Evolutionary conservation across 1,140 invertebrate genomes (phyloP), one percentile per base, ranked within the genome.

Genomic region (Mycetomoellerius zeteki): DNA sequence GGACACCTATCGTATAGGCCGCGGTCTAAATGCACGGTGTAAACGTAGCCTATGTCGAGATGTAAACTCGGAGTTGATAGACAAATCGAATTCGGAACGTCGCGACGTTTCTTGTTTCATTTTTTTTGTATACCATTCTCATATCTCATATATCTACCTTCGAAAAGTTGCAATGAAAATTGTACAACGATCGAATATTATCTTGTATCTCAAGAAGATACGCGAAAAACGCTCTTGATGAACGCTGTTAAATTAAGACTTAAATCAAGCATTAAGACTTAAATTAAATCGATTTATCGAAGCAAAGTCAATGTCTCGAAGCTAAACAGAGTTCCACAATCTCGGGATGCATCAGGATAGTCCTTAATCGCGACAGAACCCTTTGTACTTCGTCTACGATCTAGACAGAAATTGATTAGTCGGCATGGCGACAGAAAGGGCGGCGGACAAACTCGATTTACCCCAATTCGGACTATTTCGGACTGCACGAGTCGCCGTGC

Each of bases 21-120:
- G n/a, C n/a, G n/a, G n/a, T n/a, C n/a, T n/a, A n/a, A n/a, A n/a
- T n/a, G n/a, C n/a, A n/a, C n/a, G n/a, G n/a, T n/a, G n/a, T n/a
- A n/a, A n/a, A n/a, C n/a, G n/a, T n/a, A n/a, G n/a, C n/a, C n/a
- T 30, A n/a, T 52, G 47, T 56, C 19, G 27, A 52, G 24, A 64
- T 21, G 43, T 78, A 30, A 47, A 78, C 43, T 64, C 24, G 19
- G 19, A 56, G 54, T n/a, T 47, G 54, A 16, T 77, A n/a, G 10
- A 6, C 54, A 21, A 27, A 16, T 8, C 33, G 8, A 76, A 19
- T 77, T 14, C 37, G 8, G 56, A 62, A 60, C 33, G 10, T 33
- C 33, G 30, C 16, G 19, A 67, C 2, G 5, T 37, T 14, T 56
- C n/a, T n/a, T n/a, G 0, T 54, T 19, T 54, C 6, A n/a, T 19